A percentile compares a stretch with the other conserved stretches of the same genome.
These are phyloP conservation scores for Diaphora mendica DNA, from an alignment of 2,888 invertebrate genomes.

Conservation along the genomic window DNA sequence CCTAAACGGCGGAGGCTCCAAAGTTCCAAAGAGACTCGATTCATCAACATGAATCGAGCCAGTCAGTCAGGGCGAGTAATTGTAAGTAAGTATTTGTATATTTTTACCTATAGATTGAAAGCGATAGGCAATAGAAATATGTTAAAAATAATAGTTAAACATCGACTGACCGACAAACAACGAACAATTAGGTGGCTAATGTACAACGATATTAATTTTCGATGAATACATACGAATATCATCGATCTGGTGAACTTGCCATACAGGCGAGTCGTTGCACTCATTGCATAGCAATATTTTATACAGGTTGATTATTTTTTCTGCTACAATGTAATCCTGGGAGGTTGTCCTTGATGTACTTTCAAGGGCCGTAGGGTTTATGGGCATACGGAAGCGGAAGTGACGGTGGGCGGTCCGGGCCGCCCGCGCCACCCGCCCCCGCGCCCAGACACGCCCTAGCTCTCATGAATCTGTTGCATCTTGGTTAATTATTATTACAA, in stretches of 20 bases:
- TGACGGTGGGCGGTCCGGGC: conserved; percentile 82
- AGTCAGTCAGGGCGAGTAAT: not conserved
- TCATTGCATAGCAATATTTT: not conserved
- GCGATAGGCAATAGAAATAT: not conserved
- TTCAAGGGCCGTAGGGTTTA: conserved; percentile 51
- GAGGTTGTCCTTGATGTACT: conserved; percentile 4
- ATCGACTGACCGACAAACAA: not conserved
- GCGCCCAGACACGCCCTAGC: conserved; percentile 81
- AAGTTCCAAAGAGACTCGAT: too few relatives aligned
- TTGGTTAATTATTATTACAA: conserved; percentile 71
- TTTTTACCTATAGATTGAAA: not conserved
- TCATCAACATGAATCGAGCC: not conserved
- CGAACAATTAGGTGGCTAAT: not conserved
- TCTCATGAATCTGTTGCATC: conserved; percentile 71
- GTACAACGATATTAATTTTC: not conserved
- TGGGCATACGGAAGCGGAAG: conserved; percentile 81
- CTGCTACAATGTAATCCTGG: not conserved
- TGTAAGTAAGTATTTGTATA: not conserved
- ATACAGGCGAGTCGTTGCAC: not conserved
- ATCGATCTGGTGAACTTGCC: not conserved
- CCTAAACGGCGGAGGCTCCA: too few relatives aligned
- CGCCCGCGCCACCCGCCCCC: conserved; percentile 80
- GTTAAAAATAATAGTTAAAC: not conserved
- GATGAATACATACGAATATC: too few relatives aligned
- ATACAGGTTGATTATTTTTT: not conserved